Percentiles rank a stretch among this genome's conserved stretches.
Evolutionary conservation across 2,797 vertebrate species (phyloP).

Genomic region (Podarcis lilfordi): DNA sequence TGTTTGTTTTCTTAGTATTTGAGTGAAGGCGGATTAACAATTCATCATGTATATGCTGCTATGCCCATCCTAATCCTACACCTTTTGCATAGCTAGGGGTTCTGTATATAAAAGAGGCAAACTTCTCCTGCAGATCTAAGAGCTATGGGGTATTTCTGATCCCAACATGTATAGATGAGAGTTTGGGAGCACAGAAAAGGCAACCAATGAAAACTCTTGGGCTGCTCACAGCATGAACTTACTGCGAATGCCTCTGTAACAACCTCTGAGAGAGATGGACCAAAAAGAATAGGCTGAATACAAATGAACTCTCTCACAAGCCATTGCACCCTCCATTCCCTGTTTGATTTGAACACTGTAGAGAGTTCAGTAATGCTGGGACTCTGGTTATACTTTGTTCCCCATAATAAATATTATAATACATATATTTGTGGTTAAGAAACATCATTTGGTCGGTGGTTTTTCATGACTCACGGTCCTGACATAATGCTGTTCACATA

Average conservation of each 20-base stretch:
- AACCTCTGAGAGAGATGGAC: not conserved
- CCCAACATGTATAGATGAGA: not conserved
- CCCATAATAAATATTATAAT: not conserved
- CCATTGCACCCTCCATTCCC: not conserved
- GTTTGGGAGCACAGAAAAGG: not conserved
- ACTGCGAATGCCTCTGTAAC: not conserved
- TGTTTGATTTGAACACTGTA: not conserved
- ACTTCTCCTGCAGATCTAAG: not conserved
- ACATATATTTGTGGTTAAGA: not conserved
- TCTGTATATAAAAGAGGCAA: not conserved
- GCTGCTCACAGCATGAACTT: not conserved
- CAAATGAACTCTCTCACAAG: slow-evolving; percentile 8
- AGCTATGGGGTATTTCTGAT: not conserved
- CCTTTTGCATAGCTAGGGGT: slow-evolving; percentile 6
- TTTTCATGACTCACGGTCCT: not conserved
- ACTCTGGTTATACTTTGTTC: not conserved
- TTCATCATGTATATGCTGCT: not conserved
- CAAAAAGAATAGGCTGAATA: not conserved
- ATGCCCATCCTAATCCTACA: slow-evolving; percentile 1
- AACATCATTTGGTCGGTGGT: not conserved
- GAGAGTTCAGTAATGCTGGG: not conserved
- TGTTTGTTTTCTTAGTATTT: not conserved
- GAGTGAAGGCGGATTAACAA: not conserved
- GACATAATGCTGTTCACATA: not conserved
- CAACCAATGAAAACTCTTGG: not conserved